phyloP scores from a whole-genome alignment of 2,888 invertebrate species.

The Pandemis heparana region DNA sequence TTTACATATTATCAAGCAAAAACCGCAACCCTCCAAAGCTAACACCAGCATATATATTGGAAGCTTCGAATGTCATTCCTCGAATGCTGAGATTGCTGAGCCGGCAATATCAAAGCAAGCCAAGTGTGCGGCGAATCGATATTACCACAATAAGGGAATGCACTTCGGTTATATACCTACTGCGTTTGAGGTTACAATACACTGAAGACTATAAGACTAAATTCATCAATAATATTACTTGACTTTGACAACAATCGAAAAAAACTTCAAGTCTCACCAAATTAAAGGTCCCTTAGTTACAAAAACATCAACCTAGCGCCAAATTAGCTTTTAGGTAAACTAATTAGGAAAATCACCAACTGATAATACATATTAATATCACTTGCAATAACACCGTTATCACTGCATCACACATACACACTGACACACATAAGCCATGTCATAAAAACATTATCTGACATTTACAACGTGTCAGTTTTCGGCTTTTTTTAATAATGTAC shows the following conservation, averaged over 20 bases:
- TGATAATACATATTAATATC: neutral
- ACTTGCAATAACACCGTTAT: constrained; percentile 8
- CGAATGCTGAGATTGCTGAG: constrained; percentile 11
- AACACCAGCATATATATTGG: neutral
- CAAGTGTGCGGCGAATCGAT: constrained; percentile 31
- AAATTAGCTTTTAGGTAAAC: neutral
- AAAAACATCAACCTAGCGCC: neutral
- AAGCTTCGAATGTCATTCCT: constrained; percentile 1
- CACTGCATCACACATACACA: constrained; percentile 12
- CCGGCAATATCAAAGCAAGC: constrained; percentile 1
- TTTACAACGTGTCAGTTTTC: neutral
- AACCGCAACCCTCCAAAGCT: neutral
- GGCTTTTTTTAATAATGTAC: no score
- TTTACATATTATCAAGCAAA: no score
- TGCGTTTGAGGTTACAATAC: neutral
- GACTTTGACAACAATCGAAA: neutral
- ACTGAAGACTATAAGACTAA: no score
- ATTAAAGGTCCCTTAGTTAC: neutral
- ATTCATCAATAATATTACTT: no score
- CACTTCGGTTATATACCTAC: neutral
- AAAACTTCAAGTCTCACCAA: neutral
- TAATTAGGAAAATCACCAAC: constrained; percentile 5
- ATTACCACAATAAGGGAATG: constrained; percentile 3
- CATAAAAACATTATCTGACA: constrained; percentile 12
- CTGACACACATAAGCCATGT: neutral